Conservation (phyloP, 2,888 invertebrate species). For the Melitaea athalia region DNA sequence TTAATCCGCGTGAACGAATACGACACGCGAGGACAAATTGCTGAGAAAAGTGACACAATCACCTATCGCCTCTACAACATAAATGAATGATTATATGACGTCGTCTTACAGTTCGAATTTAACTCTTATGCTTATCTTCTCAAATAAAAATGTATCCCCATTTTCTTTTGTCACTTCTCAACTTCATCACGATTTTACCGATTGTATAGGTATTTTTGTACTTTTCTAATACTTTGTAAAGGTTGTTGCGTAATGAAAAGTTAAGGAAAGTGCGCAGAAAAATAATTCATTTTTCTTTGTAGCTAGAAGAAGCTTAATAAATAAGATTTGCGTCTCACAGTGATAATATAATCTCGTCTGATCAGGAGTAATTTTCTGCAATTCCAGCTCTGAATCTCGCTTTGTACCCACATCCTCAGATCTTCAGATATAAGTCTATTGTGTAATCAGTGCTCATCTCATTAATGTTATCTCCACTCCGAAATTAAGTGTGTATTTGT, state of each 20-base stretch:
- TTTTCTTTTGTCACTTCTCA: not conserved
- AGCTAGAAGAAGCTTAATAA: too few relatives aligned
- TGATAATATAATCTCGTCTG: conserved; percentile 24
- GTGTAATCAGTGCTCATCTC: conserved; percentile 1
- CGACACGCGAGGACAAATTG: conserved; percentile 17
- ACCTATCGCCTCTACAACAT: not conserved
- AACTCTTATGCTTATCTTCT: not conserved
- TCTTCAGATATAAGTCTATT: not conserved
- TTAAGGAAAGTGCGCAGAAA: too few relatives aligned
- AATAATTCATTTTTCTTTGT: too few relatives aligned
- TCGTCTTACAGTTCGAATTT: not conserved
- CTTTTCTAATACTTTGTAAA: too few relatives aligned
- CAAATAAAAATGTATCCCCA: not conserved
- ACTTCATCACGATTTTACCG: too few relatives aligned
- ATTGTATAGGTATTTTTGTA: too few relatives aligned
- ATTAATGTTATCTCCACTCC: not conserved
- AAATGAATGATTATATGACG: not conserved
- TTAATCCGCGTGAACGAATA: conserved; percentile 12
- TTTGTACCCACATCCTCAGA: conserved; percentile 1
- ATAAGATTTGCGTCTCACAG: conserved; percentile 15
- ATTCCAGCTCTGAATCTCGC: conserved; percentile 18
- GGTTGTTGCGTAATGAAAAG: too few relatives aligned
- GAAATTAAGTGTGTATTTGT: not conserved
- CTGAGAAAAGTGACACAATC: conserved; percentile 13
- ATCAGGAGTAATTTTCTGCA: conserved; percentile 28